Base-by-base conservation (phyloP, 2,113 vertebrate species). In the Pygoscelis adeliae region DNA sequence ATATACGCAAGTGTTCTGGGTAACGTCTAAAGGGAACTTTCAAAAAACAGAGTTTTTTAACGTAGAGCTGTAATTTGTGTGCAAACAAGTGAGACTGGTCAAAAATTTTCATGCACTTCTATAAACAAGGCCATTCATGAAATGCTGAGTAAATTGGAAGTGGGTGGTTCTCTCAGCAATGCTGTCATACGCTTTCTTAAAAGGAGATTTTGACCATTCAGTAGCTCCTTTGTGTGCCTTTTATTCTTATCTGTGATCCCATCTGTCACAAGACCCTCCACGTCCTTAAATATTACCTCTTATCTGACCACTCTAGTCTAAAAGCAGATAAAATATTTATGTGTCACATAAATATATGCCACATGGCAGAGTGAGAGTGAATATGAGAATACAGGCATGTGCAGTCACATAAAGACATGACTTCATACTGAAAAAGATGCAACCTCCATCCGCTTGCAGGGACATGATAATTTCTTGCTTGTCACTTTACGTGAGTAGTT, bases 311-410 rank as follows among this genome's bases (percentile, higher is more conserved):
- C 40, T 76, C 10, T 56, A 44, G 21, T 82, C 19, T 47, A 93
- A 94, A 89, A 92, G 22, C 21, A 89, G 65, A 82, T 79, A 52
- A 92, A 93, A 79, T 91, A 79, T 71, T 87, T 63, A n/a, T 47
- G 44, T 73, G 56, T 65, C 0, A 0, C 56, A 80, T 47, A 93
- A 76, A n/a, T 67, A 26, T 26, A 38, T 56, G 36, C n/a, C 65
- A 69, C 72, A 69, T 34, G 53, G 40, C 19, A 87, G 63, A 74
- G 11, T 49, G 53, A 87, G 29, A 89, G 26, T 36, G 47, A 63
- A 21, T 59, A 47, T 55, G 61, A 76, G 73, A 93, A 87, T 19
- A 16, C 15, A 82, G 83, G 17, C 69, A 47, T 9, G 13, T 82
- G 56, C 22, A 71, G 27, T 20, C 40, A 55, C 74, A 83, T 13